Evolutionary conservation across 2,888 invertebrate genomes (phyloP), one percentile per base, ranked within the genome.

Genomic region (Oligia fasciuncula): DNA sequence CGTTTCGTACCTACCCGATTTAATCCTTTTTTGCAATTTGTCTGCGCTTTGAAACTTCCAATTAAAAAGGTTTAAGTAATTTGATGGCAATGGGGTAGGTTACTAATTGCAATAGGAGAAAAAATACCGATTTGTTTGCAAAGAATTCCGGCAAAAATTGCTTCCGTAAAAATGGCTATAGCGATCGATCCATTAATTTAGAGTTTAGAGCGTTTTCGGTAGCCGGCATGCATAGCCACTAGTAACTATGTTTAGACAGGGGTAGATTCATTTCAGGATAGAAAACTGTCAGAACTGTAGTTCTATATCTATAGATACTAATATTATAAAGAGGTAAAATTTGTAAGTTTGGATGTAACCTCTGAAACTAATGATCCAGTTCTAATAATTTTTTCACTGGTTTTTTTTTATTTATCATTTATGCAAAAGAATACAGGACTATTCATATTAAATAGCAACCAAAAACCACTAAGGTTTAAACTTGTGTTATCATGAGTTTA

Each of bases 21-120:
- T 69, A 63, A 76, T 76, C 84, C 65, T 71, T 79, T 83, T 76
- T 79, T 68, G 49, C 63, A 67, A 70, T 75, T 83, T 65, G 49
- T 83, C 54, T 65, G 63, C 60, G 67, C n/a, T 79, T 68, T 76
- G 62, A 29, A 60, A 54, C 43, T 72, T 77, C 35, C 40, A 66
- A 79, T 85, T 67, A 80, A 79, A 77, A 67, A 19, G n/a, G 46
- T 54, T 67, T 67, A 54, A 75, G 75, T 69, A 81, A 65, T 73
- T 72, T 60, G 11, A 54, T 85, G 60, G 66, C 54, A 69, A 73
- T 81, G 6, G 51, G 35, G 57, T 19, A 40, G 60, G 11, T 62
- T 68, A 9, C n/a, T 57, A 60, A 62, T 14, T 46, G 66, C 23
- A 71, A 43, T 14, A 63, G 29, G 40, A 65, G 19, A 51, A 49